Evolutionary conservation across 2,113 vertebrate genomes (phyloP).

Genomic region (Chlorocebus sabaeus): DNA sequence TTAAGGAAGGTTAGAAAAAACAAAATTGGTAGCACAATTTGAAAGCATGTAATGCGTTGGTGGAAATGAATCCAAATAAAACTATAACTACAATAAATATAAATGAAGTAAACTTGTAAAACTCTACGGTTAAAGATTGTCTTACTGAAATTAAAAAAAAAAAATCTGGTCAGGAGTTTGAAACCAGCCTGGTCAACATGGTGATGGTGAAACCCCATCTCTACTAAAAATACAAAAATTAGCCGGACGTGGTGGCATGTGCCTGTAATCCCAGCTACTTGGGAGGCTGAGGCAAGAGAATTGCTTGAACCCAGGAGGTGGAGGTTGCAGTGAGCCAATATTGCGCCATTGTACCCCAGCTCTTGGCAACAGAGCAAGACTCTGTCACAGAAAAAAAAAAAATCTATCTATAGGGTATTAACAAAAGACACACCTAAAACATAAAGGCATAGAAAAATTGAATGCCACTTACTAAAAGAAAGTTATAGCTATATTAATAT

Average conservation of each 20-base stretch:
- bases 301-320: no score
- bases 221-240: no score
- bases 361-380: no score
- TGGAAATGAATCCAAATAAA: not conserved
- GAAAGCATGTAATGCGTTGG: not conserved
- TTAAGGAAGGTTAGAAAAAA: not conserved
- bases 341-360: no score
- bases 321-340: no score
- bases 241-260: rapidly evolving
- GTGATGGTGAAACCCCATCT: no score
- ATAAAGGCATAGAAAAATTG: not conserved
- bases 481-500: not conserved
- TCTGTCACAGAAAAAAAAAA: no score
- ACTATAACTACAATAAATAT: not conserved
- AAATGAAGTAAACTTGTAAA: not conserved
- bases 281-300: no score
- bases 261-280: no score
- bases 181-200: no score
- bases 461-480: not conserved
- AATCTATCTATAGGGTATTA: not conserved
- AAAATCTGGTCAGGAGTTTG: not conserved
- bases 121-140: not conserved
- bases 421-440: not conserved
- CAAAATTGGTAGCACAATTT: not conserved
- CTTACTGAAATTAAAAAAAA: not conserved